Base-by-base conservation (phyloP, 2,888 invertebrate species). In the Sarcophaga caerulescens region DNA sequence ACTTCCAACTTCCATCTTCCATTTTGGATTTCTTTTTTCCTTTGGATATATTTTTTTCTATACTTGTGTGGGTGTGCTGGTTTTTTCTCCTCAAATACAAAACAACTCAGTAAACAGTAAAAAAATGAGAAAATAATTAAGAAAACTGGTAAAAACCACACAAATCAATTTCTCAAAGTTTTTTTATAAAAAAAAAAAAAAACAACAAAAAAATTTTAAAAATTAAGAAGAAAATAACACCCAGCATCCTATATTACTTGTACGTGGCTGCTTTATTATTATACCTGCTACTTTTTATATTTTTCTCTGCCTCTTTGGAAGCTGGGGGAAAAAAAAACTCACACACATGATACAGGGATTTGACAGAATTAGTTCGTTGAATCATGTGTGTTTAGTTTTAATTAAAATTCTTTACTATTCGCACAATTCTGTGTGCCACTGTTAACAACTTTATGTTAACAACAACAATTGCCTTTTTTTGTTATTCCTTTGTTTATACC, bases 161-260 rank as follows among this genome's bases (percentile, higher is more conserved):
- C 81, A 86, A 86, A 86, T 83, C 83, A 86, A 83, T 77, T 86
- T 77, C 77, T 85, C 73, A 74, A 85, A 85, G 69, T 80, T 83
- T 35, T 35, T 8, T 35, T 35, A 35, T 35, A 35, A 35, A 35
- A 14, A 14, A 3, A 47, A 47, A 47, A 47, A 4, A 52, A 52
- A 17, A 52, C 4, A 52, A 63, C 57, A 76, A 84, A 52, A 23
- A 25, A 21, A 52, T 21, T 23, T 1, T 12, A 21, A 63, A 74
- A 77, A 74, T 1, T 35, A 1, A 1, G 6, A 35, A 35, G 35
- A 69, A 12, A 71, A 2, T 44, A 63, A 73, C 70, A 59, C 63
- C 63, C n/a, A 23, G 62, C 47, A 73, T 78, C n/a, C 17, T 23
- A 57, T 57, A 23, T 59, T 70, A 65, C 45, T 25, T 66, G 25